Evolutionary conservation across 2,797 vertebrate species (phyloP), one percentile per base, ranked within the genome.

Genomic region (Florisuga fusca): DNA sequence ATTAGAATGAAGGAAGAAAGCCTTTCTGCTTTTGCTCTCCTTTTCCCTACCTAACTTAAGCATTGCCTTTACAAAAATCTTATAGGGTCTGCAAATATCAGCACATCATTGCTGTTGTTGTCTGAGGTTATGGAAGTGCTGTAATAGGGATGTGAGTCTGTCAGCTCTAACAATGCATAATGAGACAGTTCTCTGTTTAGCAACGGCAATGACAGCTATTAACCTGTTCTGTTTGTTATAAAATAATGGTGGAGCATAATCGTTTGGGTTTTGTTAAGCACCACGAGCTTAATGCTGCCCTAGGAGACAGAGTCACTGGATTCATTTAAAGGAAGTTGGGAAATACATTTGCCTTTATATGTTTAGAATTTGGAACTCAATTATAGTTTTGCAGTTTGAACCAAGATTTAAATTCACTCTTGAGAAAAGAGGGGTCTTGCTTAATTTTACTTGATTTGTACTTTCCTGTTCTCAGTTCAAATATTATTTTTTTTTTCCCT

Each of bases 211-310:
- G 89, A 74, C 87, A 85, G 94, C 93, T 77, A 88, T 92, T 96
- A 96, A 85, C 94, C 93, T 72, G 69, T 87, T 94, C 87, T 93
- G 87, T 96, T 95, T 95, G 89, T 91, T 94, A 92, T 20, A 7
- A 83, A 81, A 88, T 93, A 92, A 94, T 66, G 83, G 91, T 63
- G 34, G 61, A 8, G 1, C 72, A 58, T 71, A 64, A 66, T 72
- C 61, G 83, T 89, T 92, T 90, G 91, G 76, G 95, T 96, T 96
- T 84, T 22, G 27, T 50, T 91, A 79, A 94, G 68, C 69, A 46
- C 64, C 57, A 38, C 0, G 86, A 76, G 59, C 79, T 92, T 76
- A 75, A 63, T 76, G 79, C 66, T 90, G 63, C 29, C 41, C 54
- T 55, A 38, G 71, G 79, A 84, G 71, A 50, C 1, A 48, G 25